These are phyloP conservation scores for Scaptomyza reducta DNA, from an alignment of 2,888 invertebrate species.

Conservation along the genomic window DNA sequence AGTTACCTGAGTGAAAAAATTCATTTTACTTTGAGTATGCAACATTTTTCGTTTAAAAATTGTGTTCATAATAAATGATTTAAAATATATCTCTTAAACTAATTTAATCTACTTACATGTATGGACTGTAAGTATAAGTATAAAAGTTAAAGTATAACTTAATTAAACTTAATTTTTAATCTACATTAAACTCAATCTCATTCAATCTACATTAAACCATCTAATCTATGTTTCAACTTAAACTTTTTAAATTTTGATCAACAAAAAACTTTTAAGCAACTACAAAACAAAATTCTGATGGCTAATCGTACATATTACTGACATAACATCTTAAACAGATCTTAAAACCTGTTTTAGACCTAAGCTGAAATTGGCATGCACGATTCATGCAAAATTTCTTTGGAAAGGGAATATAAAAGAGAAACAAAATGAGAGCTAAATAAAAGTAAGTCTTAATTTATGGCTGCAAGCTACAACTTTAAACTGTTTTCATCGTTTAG, in stretches of 20 bases:
- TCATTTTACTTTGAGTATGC: too few species aligned
- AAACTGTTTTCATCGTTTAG: not conserved
- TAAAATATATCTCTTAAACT: not conserved
- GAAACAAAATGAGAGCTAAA: not conserved
- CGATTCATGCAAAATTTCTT: not conserved
- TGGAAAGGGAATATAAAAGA: not conserved
- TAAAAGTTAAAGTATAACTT: too few species aligned
- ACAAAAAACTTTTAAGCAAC: too few species aligned
- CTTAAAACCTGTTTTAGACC: constrained; percentile 15
- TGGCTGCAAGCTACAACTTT: not conserved
- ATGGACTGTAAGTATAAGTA: too few species aligned
- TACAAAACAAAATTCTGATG: not conserved
- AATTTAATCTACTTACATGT: too few species aligned
- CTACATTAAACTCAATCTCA: too few species aligned
- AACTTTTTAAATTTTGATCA: too few species aligned
- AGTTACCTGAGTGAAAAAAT: not conserved
- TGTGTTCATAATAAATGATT: too few species aligned
- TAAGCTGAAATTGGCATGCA: constrained; percentile 1
- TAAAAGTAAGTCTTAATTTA: not conserved
- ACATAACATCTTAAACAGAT: constrained; percentile 13
- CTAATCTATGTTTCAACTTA: too few species aligned
- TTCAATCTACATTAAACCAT: too few species aligned
- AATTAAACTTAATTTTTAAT: too few species aligned
- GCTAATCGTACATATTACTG: not conserved
- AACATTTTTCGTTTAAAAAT: too few species aligned